Conservation (phyloP, 2,113 vertebrate genomes). For the Datnioides undecimradiatus region DNA sequence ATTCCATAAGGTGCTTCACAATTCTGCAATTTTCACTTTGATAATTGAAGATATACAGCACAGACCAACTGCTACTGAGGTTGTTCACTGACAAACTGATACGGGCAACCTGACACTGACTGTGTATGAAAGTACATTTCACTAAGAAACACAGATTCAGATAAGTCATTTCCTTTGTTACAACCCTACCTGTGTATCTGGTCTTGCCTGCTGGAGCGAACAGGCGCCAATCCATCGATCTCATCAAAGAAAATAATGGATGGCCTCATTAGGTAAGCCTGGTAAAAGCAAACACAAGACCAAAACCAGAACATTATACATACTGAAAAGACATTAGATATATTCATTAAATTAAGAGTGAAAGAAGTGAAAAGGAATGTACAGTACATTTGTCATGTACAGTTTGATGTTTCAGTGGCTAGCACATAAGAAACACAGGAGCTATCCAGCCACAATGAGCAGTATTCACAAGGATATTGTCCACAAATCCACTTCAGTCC, state of each 20-base stretch:
- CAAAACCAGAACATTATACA: not conserved
- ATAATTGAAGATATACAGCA: not conserved
- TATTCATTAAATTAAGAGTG: no score
- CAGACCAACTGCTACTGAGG: not conserved
- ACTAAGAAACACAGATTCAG: not conserved
- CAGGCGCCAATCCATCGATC: slow-evolving; percentile 98
- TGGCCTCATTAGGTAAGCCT: slow-evolving; percentile 99
- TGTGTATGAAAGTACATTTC: not conserved
- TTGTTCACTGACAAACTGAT: not conserved
- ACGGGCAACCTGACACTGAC: not conserved
- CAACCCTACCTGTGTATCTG: slow-evolving; percentile 95
- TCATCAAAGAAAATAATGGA: slow-evolving; percentile 99
- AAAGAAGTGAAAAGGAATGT: not conserved
- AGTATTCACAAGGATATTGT: not conserved
- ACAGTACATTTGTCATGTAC: no score
- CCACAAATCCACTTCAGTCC: not conserved
- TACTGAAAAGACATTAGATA: not conserved
- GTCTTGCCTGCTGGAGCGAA: slow-evolving; percentile 98
- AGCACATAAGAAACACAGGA: not conserved
- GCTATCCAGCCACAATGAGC: not conserved
- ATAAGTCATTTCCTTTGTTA: not conserved
- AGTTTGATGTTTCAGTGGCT: not conserved
- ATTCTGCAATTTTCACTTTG: not conserved
- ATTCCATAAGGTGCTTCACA: not conserved
- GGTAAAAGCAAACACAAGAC: slow-evolving; percentile 10